Evolutionary conservation across 2,888 invertebrate species (phyloP), one percentile per base, ranked within the genome.

Genomic region (Tyria jacobaeae): DNA sequence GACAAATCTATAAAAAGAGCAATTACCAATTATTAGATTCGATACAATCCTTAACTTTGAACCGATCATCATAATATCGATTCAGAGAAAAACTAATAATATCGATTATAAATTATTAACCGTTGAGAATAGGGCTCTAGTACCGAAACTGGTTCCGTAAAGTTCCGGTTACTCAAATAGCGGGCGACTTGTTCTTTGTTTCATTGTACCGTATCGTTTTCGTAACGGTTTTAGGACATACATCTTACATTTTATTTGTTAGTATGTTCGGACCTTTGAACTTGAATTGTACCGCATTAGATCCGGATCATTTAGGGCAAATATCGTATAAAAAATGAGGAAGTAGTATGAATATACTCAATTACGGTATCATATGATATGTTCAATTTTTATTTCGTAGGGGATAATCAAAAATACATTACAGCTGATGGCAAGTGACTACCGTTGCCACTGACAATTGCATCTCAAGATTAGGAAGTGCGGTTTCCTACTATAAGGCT

Each of bases 131-230:
- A 76, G n/a, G 48, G 48, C 51, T 14, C 27, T 7, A 31, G 55
- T 37, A 55, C 49, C 61, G 44, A 67, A 79, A 79, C 79, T 66
- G 68, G 78, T 75, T 71, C 49, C 21, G 66, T 65, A 64, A 71
- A 78, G 78, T 72, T 76, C 70, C 73, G 70, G 78, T 78, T 79
- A 79, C 79, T 67, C 72, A 66, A 70, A 74, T 76, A 74, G 71
- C 60, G 67, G 71, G 21, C 67, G 71, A 71, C 64, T 73, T 63
- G 59, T 60, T 70, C 66, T 75, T 78, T 74, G 71, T 65, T 70
- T 66, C 69, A 66, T 71, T 79, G 79, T 78, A 66, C 72, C 74
- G 73, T 68, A 73, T 75, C 76, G 62, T 60, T 76, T 72, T 70
- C 74, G 69, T 76, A 72, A 74, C 58, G 50, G 66, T 66, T 62